Evolutionary conservation across 2,888 invertebrate species (phyloP), one percentile per base, ranked within the genome.

Genomic region (Lepidocyrtoides sp.): DNA sequence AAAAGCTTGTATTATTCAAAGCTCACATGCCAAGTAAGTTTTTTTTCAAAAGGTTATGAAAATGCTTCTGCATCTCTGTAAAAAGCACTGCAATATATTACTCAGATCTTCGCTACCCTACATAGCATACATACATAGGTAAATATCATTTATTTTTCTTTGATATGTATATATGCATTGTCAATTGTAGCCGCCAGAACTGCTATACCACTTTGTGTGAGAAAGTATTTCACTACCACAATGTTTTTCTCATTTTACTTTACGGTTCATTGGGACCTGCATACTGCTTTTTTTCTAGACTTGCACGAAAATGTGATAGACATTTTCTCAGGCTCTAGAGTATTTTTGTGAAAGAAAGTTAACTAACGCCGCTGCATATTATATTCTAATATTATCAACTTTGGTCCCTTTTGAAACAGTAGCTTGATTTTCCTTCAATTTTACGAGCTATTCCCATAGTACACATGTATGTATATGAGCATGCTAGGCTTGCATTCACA

Each of bases 1-100:
- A 77, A 87, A 87, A 87, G 51, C 77, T 0, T 41, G 20, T 20
- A 77, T 86, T 79, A 77, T 60, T 77, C 86, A 86, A 77, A 51
- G 86, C 17, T 75, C 36, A 86, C 57, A 60, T 75, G 75, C 7
- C 69, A 44, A 36, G 5, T 1, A 36, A 84, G 63, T 60, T 82
- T 82, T 36, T 60, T 63, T 82, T 20, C 41, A 66, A 75, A 75
- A 85, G 44, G 72, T 51, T 83, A 69, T 32, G 5, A 20, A 20
- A 60, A 63, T 12, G 14, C 20, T 29, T 72, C 23, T 32, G 17
- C 17, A 29, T 10, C 84, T 44, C n/a, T n/a, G 29, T 54, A n/a
- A 32, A 69, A 51, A 23, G 54, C 84, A 54, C 17, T 44, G 5
- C 44, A 72, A 41, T 17, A 72, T 5, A 63, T 0, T 26, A 12